Conservation (phyloP, 2,113 vertebrate species). For the Nettapus auritus region DNA sequence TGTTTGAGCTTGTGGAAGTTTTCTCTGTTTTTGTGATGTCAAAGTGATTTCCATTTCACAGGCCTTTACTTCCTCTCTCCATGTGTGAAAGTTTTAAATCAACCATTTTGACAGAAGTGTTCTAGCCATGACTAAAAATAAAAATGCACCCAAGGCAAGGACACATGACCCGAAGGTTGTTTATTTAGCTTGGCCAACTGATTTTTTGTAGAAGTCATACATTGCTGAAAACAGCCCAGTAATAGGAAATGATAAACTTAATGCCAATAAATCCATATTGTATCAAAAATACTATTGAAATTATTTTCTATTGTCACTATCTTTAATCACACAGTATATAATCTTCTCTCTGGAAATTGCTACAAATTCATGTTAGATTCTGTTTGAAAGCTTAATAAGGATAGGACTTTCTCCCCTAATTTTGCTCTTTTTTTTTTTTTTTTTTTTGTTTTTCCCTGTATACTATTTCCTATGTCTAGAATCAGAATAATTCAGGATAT, state of each 20-base stretch:
- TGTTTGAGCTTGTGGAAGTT: background rate
- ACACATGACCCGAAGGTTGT: background rate
- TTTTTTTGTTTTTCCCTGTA: fast-evolving
- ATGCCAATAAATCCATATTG: background rate
- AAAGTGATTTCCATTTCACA: background rate
- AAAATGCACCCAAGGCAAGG: background rate
- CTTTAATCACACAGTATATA: background rate
- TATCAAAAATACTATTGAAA: background rate
- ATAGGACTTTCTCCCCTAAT: background rate
- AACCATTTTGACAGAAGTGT: background rate
- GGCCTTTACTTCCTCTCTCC: background rate
- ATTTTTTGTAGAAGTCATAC: background rate
- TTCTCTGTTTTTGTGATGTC: background rate
- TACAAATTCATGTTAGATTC: background rate
- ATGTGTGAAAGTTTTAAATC: background rate
- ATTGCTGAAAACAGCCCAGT: background rate
- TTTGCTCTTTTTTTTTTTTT: background rate
- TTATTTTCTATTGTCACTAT: background rate
- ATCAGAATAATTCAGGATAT: background rate
- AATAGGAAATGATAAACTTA: background rate
- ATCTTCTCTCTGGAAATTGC: background rate
- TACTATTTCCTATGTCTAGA: background rate
- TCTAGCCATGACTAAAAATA: background rate
- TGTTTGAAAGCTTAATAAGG: background rate
- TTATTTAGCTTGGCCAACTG: background rate